These are phyloP conservation scores for Capitulum mitella DNA, from an alignment of 2,888 invertebrate species.

Conservation along the genomic window DNA sequence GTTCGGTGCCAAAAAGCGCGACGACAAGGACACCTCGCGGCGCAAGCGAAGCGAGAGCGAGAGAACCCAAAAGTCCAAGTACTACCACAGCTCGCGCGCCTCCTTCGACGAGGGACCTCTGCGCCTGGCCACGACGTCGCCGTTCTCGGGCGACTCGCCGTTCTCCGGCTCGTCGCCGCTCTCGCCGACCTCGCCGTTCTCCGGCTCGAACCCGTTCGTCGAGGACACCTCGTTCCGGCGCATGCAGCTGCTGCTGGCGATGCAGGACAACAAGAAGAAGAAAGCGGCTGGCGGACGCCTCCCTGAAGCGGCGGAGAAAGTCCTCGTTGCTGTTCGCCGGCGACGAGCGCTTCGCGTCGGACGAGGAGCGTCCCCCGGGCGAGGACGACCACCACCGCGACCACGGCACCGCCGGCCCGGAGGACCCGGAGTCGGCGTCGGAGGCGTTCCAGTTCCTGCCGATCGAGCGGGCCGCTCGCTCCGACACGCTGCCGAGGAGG, in stretches of 20 bases:
- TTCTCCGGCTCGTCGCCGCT: background rate
- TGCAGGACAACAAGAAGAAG: background rate
- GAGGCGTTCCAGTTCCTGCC: background rate
- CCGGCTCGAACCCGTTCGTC: background rate
- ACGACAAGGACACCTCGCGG: background rate
- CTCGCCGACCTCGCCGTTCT: background rate
- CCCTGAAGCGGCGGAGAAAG: background rate
- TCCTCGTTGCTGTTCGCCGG: background rate
- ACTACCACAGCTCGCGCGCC: background rate
- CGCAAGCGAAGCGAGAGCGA: background rate
- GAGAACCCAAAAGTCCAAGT: background rate
- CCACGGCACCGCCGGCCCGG: background rate
- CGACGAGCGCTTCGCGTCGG: background rate
- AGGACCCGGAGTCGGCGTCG: background rate
- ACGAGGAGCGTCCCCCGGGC: background rate
- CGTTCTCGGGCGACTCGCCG: background rate
- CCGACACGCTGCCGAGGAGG: background rate
- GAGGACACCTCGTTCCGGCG: background rate
- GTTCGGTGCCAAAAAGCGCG: background rate
- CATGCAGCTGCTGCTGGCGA: background rate
- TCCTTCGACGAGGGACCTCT: background rate
- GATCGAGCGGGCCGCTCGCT: background rate
- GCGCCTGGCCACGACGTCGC: background rate
- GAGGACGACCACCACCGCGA: background rate
- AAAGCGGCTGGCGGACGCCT: background rate